Percentiles rank a stretch among this genome's conserved stretches.
phyloP scores from a whole-genome alignment of 37 sponge, comb jelly and placozoan species.

The Oscarella lobularis region DNA sequence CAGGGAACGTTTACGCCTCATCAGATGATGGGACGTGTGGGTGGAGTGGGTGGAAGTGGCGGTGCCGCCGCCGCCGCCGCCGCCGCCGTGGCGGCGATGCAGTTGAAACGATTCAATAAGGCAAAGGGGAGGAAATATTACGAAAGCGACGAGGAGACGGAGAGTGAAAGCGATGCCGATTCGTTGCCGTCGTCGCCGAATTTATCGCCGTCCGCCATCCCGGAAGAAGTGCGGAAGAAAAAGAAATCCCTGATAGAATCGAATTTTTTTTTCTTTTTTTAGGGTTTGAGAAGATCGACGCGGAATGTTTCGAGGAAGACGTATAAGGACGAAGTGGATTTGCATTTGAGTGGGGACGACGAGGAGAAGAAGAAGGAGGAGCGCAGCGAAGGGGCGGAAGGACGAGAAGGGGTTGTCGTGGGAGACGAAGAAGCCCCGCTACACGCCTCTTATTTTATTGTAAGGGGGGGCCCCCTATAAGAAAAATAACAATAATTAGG shows the following conservation, averaged over 20 bases:
- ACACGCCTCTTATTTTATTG: neutral
- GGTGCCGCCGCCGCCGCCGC: no score
- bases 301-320: slow-evolving; percentile 56
- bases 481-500: no score
- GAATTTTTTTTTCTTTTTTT: neutral
- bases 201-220: neutral
- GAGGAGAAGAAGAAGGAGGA: slow-evolving; percentile 22
- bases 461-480: no score
- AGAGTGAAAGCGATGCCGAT: neutral
- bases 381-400: slow-evolving; percentile 5
- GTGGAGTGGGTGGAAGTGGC: no score
- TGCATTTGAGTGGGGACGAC: slow-evolving; percentile 82
- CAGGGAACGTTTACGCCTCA: no score
- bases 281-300: slow-evolving; percentile 32
- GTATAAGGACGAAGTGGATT: slow-evolving; percentile 76
- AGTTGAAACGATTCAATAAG: no score
- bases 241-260: no score
- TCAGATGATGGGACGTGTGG: no score
- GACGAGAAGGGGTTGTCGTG: neutral
- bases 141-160: neutral
- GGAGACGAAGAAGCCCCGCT: neutral
- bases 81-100: no score
- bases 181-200: neutral
- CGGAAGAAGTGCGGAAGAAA: neutral
- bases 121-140: neutral